phyloP scores from a whole-genome alignment of 2,888 invertebrate species.

The Crioceris asparagi region DNA sequence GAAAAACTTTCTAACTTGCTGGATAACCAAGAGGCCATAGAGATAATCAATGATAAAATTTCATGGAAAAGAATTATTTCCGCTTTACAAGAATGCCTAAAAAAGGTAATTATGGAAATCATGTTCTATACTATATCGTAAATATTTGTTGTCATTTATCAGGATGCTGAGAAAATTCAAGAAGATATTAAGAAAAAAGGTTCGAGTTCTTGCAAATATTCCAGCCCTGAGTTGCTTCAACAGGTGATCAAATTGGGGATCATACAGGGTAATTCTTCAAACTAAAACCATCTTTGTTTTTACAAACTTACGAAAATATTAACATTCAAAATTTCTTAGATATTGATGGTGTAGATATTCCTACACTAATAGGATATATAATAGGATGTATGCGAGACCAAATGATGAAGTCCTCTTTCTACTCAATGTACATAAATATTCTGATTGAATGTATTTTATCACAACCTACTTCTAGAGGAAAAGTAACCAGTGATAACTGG shows the following conservation, averaged over 20 bases:
- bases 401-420: slow-evolving; percentile 30
- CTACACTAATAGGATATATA: slow-evolving; percentile 21
- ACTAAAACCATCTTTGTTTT: slow-evolving; percentile 3
- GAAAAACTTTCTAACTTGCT: slow-evolving; percentile 16
- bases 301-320: background rate
- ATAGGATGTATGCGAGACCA: slow-evolving; percentile 21
- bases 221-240: slow-evolving; percentile 17
- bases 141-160: slow-evolving; percentile 5
- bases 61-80: slow-evolving; percentile 19
- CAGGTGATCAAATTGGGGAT: slow-evolving; percentile 19
- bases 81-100: slow-evolving; percentile 19
- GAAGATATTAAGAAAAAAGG: slow-evolving; percentile 20
- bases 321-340: slow-evolving; percentile 13
- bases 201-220: slow-evolving; percentile 9
- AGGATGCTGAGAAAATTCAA: slow-evolving; percentile 20
- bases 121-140: slow-evolving; percentile 1
- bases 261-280: slow-evolving; percentile 17
- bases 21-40: slow-evolving; percentile 12
- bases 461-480: slow-evolving; percentile 41
- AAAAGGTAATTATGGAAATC: slow-evolving; percentile 17
- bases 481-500: slow-evolving; percentile 45
- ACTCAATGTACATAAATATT: slow-evolving; percentile 46
- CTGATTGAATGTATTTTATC: slow-evolving; percentile 46
- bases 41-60: slow-evolving; percentile 10
- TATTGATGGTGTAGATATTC: slow-evolving; percentile 18